phyloP scores from a whole-genome alignment of 1,140 invertebrate genomes.

The Neodiprion pinetum region DNA sequence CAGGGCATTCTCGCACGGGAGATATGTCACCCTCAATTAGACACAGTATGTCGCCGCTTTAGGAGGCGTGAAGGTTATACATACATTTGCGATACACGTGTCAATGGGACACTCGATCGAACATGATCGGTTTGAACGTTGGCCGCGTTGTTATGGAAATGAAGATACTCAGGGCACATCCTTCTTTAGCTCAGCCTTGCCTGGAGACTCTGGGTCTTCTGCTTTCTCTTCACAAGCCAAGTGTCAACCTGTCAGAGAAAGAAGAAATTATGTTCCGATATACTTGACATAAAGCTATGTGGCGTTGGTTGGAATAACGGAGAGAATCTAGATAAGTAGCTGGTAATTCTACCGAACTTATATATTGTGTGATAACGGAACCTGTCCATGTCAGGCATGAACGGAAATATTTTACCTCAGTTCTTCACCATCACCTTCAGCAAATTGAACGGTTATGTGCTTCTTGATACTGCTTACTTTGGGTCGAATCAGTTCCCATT shows the following conservation, averaged over 20 bases:
- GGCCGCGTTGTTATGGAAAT: not conserved
- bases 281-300: too few species aligned
- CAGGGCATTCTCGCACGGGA: not conserved
- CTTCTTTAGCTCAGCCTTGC: not conserved
- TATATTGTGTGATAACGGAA: too few species aligned
- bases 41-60: constrained; percentile 21
- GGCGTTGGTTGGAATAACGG: too few species aligned
- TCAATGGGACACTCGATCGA: constrained; percentile 18
- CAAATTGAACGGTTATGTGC: too few species aligned
- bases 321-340: too few species aligned
- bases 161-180: not conserved
- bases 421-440: too few species aligned
- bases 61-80: constrained; percentile 8
- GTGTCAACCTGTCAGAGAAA: not conserved
- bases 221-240: not conserved
- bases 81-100: constrained; percentile 14
- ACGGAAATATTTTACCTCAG: too few species aligned
- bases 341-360: too few species aligned
- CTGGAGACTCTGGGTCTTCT: not conserved
- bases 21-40: constrained; percentile 17
- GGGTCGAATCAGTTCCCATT: too few species aligned
- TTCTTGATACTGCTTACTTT: too few species aligned
- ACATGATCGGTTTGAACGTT: not conserved
- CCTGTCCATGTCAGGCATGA: too few species aligned
- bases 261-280: too few species aligned